Conservation (phyloP, 2,888 invertebrate species). For the Tiliacea citrago region DNA sequence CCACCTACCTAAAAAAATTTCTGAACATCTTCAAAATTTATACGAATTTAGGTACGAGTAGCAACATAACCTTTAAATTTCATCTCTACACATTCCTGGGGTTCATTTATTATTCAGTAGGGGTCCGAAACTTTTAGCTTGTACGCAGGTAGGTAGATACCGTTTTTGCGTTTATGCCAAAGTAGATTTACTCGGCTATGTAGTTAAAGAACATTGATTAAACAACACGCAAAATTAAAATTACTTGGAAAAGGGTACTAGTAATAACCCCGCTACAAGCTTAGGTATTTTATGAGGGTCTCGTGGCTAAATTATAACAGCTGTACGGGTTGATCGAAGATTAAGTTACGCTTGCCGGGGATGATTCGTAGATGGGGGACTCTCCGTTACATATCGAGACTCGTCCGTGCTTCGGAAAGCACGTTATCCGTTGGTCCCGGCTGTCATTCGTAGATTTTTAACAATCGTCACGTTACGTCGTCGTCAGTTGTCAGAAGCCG, state of each 20-base stretch:
- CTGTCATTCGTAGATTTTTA: too few relatives aligned
- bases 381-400: not conserved
- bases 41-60: constrained; percentile 7
- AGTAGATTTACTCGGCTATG: constrained; percentile 28
- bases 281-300: not conserved
- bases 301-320: not conserved
- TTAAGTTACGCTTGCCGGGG: not conserved
- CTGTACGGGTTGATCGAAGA: not conserved
- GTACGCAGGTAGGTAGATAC: constrained; percentile 22
- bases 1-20: not conserved
- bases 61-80: constrained; percentile 37
- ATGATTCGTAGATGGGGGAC: not conserved
- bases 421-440: not conserved
- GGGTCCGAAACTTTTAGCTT: constrained; percentile 39
- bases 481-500: not conserved
- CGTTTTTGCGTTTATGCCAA: constrained; percentile 43
- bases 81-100: constrained; percentile 35
- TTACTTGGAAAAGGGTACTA: constrained; percentile 4
- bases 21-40: constrained; percentile 16
- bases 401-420: not conserved
- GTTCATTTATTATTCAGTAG: constrained; percentile 47
- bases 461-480: not conserved
- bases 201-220: constrained; percentile 39
- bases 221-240: constrained; percentile 19
- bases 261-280: not conserved